Base-by-base conservation (phyloP, 2,113 vertebrate genomes). In the Nestor notabilis region DNA sequence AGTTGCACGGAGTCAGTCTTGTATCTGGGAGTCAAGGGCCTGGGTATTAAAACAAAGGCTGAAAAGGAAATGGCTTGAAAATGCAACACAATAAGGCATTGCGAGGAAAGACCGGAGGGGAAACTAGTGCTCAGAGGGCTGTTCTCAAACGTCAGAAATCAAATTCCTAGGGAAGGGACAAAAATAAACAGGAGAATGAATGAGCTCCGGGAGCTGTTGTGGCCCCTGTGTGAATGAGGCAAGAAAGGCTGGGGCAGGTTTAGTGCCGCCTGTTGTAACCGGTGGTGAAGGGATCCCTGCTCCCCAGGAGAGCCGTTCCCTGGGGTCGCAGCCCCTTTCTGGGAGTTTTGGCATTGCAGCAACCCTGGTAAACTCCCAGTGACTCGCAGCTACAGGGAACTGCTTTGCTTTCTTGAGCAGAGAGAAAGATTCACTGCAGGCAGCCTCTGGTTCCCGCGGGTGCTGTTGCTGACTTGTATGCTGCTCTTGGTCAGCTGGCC, bases 231-330 rank as follows among this genome's bases (percentile, higher is more conserved):
- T 25, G n/a, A 60, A 17, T 4, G 7, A 74, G 27, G 23, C 43
- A 84, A 80, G 17, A 50, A 49, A 82, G 20, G 9, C 11, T 65
- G 46, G 31, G 23, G n/a, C 39, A 24, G 8, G 20, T 35, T 83
- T 80, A 68, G 37, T 39, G 46, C 33, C 88, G 63, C 37, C 43
- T 1, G 3, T 29, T 71, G 29, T 44, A 60, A 21, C 29, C 4
- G 2, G 17, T 13, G 47, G 17, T 3, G 2, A 50, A 10, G 11
- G 20, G 4, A 79, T 47, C 46, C 2, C 1, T 0, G 0, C 10
- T 47, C 12, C 6, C 24, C 14, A 4, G 0, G 2, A 25, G 46
- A 81, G 63, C 25, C 52, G 8, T 41, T 24, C 25, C 23, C 8
- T 87, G 0, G 1, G 9, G 5, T 29, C 1, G 10, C 41, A 60